Evolutionary conservation across 2,113 vertebrate species (phyloP).

Genomic region (Lagenorhynchus albirostris): DNA sequence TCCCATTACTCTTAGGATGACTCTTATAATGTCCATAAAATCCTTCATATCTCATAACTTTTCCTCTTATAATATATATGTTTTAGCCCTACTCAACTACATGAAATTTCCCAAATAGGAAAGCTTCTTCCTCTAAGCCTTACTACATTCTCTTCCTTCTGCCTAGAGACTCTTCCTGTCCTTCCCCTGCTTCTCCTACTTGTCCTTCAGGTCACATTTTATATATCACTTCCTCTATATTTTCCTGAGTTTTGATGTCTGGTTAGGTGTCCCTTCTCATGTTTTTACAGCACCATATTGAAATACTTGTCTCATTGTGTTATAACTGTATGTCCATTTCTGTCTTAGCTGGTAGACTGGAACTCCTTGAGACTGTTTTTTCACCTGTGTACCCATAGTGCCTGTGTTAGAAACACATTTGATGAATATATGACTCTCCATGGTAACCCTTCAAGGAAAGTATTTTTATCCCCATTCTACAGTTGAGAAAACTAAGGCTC

Average conservation of each 20-base stretch:
- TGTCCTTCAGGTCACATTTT: background rate
- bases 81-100: background rate
- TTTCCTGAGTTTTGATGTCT: background rate
- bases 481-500: background rate
- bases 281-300: background rate
- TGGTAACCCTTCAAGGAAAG: background rate
- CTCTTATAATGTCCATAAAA: background rate
- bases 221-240: background rate
- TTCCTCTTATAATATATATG: background rate
- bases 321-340: background rate
- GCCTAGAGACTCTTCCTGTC: background rate
- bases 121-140: background rate
- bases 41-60: background rate
- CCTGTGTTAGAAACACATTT: background rate
- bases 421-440: background rate
- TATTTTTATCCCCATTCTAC: conserved; percentile 7
- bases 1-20: background rate
- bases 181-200: background rate
- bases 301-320: background rate
- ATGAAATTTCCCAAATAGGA: background rate
- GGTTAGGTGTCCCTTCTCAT: background rate
- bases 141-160: background rate
- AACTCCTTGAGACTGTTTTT: background rate
- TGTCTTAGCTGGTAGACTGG: background rate
- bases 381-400: background rate